Conservation (phyloP, 2,888 invertebrate species). For the Andricus curvator region DNA sequence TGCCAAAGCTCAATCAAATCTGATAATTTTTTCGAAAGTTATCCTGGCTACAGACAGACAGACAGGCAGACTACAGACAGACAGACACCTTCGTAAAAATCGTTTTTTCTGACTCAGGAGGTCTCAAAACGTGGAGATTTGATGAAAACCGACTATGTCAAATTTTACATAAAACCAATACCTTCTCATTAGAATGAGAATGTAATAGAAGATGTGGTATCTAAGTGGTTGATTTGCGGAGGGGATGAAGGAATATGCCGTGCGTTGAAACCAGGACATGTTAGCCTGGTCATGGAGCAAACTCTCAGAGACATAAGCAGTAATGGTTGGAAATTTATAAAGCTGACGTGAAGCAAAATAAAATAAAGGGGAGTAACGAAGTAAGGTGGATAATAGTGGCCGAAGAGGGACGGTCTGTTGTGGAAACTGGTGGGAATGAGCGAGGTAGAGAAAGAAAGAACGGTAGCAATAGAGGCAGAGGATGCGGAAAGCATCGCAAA, state of each 20-base stretch:
- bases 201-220: conserved; percentile 1
- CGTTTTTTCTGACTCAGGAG: no score
- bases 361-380: conserved; percentile 59
- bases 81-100: no score
- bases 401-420: conserved; percentile 26
- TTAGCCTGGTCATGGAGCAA: conserved; percentile 54
- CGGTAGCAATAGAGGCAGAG: conserved; percentile 49
- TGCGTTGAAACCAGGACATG: conserved; percentile 7
- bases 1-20: no score
- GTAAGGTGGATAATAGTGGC: conserved; percentile 58
- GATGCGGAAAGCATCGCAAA: conserved; percentile 61
- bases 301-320: conserved; percentile 58
- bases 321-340: conserved; percentile 61
- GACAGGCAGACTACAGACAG: no score
- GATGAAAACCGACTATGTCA: no score
- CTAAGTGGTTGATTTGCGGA: not conserved
- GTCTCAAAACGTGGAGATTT: no score
- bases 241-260: conserved; percentile 20
- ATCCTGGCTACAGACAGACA: no score
- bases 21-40: no score
- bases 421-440: conserved; percentile 43
- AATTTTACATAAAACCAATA: no score
- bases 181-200: no score
- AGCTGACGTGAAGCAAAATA: conserved; percentile 55
- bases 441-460: conserved; percentile 44